Conservation (phyloP, 2,888 invertebrate genomes). For the Magallana nippona region DNA sequence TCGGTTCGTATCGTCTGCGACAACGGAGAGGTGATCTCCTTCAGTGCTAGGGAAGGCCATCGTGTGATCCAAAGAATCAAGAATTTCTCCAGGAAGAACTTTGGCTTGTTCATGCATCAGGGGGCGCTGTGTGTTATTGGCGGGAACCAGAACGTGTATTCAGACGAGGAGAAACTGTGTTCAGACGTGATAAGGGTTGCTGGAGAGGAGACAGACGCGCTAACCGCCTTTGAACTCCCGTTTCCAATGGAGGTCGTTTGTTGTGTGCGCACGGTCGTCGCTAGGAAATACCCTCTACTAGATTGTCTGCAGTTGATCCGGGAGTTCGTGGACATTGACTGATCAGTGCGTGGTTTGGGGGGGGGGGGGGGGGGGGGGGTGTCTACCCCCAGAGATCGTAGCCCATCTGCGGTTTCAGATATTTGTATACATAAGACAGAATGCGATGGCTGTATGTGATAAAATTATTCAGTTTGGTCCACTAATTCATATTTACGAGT, state of each 20-base stretch:
- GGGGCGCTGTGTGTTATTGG: conserved; percentile 39
- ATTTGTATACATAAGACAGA: too few relatives aligned
- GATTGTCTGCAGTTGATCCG: conserved; percentile 38
- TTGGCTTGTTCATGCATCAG: conserved; percentile 51
- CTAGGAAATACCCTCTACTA: conserved; percentile 53
- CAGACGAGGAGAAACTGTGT: conserved; percentile 57
- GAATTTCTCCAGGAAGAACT: conserved; percentile 55
- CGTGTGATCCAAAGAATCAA: conserved; percentile 46
- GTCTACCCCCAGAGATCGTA: too few relatives aligned
- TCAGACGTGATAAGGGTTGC: conserved; percentile 50
- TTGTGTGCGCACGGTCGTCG: conserved; percentile 51
- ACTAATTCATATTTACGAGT: too few relatives aligned
- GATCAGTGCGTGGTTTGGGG: too few relatives aligned
- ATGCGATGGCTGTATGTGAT: too few relatives aligned
- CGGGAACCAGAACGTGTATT: conserved; percentile 38
- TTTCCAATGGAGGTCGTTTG: conserved; percentile 56
- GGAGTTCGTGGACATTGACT: background rate
- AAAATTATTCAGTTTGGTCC: too few relatives aligned
- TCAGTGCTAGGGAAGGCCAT: conserved; percentile 44
- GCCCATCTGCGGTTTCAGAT: too few relatives aligned
- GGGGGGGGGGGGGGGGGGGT: too few relatives aligned
- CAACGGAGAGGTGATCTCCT: conserved; percentile 56
- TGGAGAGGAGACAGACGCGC: conserved; percentile 38
- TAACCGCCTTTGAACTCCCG: conserved; percentile 55
- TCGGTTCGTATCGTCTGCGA: conserved; percentile 52